phyloP scores from a whole-genome alignment of 2,888 invertebrate genomes.

The Oxystoma pomonae region DNA sequence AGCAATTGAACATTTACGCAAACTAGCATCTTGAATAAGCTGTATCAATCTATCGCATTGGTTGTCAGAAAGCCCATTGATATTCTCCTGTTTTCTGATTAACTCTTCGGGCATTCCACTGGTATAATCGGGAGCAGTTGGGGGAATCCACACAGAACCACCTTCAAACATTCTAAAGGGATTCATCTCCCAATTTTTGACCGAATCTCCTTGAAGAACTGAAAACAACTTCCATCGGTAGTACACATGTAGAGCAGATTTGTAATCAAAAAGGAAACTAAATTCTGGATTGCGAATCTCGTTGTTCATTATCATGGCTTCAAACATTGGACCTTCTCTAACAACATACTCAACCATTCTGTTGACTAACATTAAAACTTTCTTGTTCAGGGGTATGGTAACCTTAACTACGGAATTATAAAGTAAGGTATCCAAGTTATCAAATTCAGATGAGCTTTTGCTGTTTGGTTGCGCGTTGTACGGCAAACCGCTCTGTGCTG shows the following conservation, averaged over 20 bases:
- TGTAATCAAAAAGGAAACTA: conserved; percentile 87
- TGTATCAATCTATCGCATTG: conserved; percentile 87
- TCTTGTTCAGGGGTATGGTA: conserved; percentile 54
- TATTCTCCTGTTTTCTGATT: conserved; percentile 60
- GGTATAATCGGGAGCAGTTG: conserved; percentile 85
- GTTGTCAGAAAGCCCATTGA: conserved; percentile 64
- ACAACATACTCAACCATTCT: conserved; percentile 98
- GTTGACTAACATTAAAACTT: conserved; percentile 86
- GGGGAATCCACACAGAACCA: conserved; percentile 95
- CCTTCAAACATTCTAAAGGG: conserved; percentile 95
- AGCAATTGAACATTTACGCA: conserved; percentile 71
- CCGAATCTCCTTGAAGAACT: conserved; percentile 88
- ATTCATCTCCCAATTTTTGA: conserved; percentile 79
- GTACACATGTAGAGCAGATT: conserved; percentile 53
- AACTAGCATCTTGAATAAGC: conserved; percentile 75
- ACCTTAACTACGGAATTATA: conserved; percentile 49
- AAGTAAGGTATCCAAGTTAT: conserved; percentile 15
- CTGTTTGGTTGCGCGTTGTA: conserved; percentile 90
- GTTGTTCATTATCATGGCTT: conserved; percentile 97
- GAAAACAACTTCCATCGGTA: conserved; percentile 88
- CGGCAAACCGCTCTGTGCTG: conserved; percentile 88
- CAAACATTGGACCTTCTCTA: conserved; percentile 97
- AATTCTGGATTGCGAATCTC: conserved; percentile 94
- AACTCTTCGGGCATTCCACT: conserved; percentile 95
- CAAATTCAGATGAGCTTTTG: conserved; percentile 5